phyloP scores from a whole-genome alignment of 2,888 invertebrate genomes.

The Dicycla oo region DNA sequence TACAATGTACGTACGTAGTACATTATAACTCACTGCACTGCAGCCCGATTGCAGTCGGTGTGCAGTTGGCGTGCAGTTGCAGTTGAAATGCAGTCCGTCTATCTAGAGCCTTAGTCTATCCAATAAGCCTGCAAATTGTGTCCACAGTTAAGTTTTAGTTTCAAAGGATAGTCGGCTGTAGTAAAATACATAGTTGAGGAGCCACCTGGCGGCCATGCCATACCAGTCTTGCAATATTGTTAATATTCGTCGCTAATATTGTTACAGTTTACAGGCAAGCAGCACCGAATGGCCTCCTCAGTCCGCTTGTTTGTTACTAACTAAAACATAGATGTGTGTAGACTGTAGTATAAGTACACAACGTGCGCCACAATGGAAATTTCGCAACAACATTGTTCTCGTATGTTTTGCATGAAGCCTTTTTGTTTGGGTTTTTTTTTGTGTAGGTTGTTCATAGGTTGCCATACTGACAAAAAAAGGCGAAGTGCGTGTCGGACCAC shows the following conservation, averaged over 20 bases:
- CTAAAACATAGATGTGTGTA: slow-evolving; percentile 41
- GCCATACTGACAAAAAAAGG: background rate
- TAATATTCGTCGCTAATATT: slow-evolving; percentile 64
- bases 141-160: slow-evolving; percentile 58
- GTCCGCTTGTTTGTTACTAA: slow-evolving; percentile 48
- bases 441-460: background rate
- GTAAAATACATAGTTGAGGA: slow-evolving; percentile 56
- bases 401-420: slow-evolving; percentile 1
- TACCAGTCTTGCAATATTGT: slow-evolving; percentile 58
- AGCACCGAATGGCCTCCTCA: slow-evolving; percentile 33
- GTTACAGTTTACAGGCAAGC: slow-evolving; percentile 59
- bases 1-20: too few species aligned
- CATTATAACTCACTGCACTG: too few species aligned
- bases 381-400: slow-evolving; percentile 26
- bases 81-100: too few species aligned
- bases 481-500: too few species aligned
- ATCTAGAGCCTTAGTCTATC: too few species aligned
- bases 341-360: slow-evolving; percentile 20
- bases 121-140: slow-evolving; percentile 50
- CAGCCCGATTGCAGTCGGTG: too few species aligned
- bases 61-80: too few species aligned
- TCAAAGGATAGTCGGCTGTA: slow-evolving; percentile 56
- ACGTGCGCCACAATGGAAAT: slow-evolving; percentile 12
- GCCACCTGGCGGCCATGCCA: slow-evolving; percentile 38
- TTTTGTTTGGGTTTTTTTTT: slow-evolving; percentile 20